These are phyloP conservation scores for Gallinago undulata DNA, from an alignment of 2,113 vertebrate species.

Conservation along the genomic window DNA sequence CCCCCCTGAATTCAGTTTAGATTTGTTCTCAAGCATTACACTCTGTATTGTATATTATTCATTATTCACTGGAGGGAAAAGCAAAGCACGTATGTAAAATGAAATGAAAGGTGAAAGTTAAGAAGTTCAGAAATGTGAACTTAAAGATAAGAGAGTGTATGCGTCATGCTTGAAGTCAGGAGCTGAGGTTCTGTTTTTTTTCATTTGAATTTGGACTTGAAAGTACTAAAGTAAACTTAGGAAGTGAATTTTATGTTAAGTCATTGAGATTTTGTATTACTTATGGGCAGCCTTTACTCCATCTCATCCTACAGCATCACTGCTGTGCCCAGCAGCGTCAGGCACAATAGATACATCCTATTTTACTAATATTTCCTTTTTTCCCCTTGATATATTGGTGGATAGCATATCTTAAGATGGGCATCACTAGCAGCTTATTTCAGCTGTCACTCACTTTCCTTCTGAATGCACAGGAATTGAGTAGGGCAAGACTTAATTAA, in stretches of 20 bases:
- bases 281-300: background rate
- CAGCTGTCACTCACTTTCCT: background rate
- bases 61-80: background rate
- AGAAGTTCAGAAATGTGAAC: background rate
- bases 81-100: background rate
- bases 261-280: background rate
- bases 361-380: background rate
- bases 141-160: background rate
- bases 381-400: rapidly evolving
- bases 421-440: background rate
- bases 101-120: background rate
- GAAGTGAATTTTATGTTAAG: background rate
- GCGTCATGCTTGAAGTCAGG: background rate
- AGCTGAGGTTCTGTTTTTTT: background rate
- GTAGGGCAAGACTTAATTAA: background rate
- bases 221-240: background rate
- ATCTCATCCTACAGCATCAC: background rate
- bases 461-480: background rate
- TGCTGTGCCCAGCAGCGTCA: background rate
- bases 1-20: background rate
- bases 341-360: background rate
- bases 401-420: background rate
- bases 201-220: background rate
- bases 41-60: background rate
- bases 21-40: background rate